phyloP scores from a whole-genome alignment of 2,888 invertebrate species.

The Parnassius smintheus region DNA sequence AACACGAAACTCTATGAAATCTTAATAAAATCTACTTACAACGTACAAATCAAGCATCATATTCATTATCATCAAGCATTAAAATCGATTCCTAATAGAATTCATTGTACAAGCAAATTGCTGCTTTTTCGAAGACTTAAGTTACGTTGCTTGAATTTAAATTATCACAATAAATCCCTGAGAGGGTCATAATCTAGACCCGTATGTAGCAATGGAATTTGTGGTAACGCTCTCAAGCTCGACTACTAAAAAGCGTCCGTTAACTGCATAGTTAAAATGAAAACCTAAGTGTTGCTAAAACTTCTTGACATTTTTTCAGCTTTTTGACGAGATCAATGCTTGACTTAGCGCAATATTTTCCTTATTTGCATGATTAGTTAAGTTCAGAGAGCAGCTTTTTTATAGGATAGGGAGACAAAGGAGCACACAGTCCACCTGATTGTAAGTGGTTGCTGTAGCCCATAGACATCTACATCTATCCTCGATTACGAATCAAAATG shows the following conservation, averaged over 20 bases:
- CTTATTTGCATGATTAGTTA: not conserved
- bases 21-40: too few relatives aligned
- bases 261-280: not conserved
- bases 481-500: too few relatives aligned
- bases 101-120: not conserved
- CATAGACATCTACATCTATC: too few relatives aligned
- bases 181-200: not conserved
- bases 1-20: too few relatives aligned
- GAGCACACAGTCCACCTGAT: too few relatives aligned
- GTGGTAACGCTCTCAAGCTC: not conserved
- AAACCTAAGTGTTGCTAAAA: not conserved
- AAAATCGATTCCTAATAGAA: not conserved
- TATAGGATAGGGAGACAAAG: too few relatives aligned
- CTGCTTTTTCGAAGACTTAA: not conserved
- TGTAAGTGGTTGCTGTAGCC: too few relatives aligned
- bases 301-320: not conserved
- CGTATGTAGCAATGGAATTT: slow-evolving; percentile 5
- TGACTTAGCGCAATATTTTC: not conserved
- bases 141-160: not conserved
- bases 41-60: too few relatives aligned
- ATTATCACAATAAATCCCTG: not conserved
- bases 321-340: not conserved
- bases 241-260: not conserved
- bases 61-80: too few relatives aligned
- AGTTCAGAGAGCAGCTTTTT: not conserved